phyloP scores from a whole-genome alignment of 2,888 invertebrate species.

The Andrena fulva region DNA sequence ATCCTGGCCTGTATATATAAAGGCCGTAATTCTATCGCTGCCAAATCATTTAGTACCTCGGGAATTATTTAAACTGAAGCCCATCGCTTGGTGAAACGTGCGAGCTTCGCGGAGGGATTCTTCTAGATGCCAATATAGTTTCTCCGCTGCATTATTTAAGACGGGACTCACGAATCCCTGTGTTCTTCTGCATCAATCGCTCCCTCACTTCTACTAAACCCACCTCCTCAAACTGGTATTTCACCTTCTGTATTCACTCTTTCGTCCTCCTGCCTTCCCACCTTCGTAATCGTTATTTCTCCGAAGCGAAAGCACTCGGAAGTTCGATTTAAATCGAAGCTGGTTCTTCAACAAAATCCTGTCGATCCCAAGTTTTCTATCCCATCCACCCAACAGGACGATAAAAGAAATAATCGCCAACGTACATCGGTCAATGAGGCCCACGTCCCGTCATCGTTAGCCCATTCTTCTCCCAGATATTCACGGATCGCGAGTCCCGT shows the following conservation, averaged over 20 bases:
- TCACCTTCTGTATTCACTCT: too few species aligned
- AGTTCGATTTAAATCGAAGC: too few species aligned
- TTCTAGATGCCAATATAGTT: neutral
- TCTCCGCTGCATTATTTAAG: too few species aligned
- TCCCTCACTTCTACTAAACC: too few species aligned
- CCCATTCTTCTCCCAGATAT: constrained; percentile 70
- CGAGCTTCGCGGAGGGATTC: neutral
- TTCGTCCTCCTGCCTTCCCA: too few species aligned
- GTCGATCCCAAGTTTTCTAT: too few species aligned
- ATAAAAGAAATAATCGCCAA: neutral
- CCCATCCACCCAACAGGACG: too few species aligned
- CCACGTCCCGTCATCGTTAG: constrained; percentile 12
- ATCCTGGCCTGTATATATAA: constrained; percentile 67
- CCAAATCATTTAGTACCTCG: constrained; percentile 50
- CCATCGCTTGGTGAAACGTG: constrained; percentile 44
- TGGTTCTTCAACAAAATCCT: too few species aligned
- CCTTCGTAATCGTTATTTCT: neutral
- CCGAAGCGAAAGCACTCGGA: neutral
- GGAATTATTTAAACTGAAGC: constrained; percentile 61
- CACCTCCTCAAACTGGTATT: too few species aligned
- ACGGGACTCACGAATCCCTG: too few species aligned
- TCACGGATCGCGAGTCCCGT: constrained; percentile 72
- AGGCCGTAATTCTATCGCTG: constrained; percentile 54
- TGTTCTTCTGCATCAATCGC: too few species aligned
- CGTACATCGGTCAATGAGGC: constrained; percentile 15